Base-by-base conservation (phyloP, 2,797 vertebrate species). In the Novumbra hubbsi region DNA sequence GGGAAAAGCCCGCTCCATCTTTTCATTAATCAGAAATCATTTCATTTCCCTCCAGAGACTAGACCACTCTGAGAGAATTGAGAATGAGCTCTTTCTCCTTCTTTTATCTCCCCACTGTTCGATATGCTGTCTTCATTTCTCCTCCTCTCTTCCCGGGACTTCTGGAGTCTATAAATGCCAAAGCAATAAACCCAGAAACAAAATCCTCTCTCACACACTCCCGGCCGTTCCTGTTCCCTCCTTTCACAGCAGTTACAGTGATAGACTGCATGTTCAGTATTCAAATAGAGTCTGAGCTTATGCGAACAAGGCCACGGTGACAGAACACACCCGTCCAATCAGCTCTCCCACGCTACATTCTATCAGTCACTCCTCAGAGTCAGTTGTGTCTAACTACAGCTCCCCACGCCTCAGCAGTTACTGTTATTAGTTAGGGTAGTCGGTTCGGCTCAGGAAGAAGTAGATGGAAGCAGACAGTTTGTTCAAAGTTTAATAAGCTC, bases 21-120 rank as follows among this genome's bases (percentile, higher is more conserved):
- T 89, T 89, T 88, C 80, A 91, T 91, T 91, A 88, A 90, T 92
- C 88, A 92, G 77, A 90, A 91, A 91, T 91, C 85, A 89, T 85
- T 91, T 87, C 80, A 83, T 83, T 89, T 88, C 72, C 72, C 89
- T 85, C 84, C 14, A 34, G 85, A 86, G 89, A 80, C 74, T 30
- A 71, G 74, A 80, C 76, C 83, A 83, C 88, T 90, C 82, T 78
- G 77, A 75, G 79, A 72, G 73, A 80, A 82, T 79, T 74, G 79
- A 80, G 84, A 85, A 86, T 49, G 76, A 68, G 45, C 75, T 79
- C 78, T 78, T 83, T 76, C 77, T 70, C 21, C 21, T 68, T 14
- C 72, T 38, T 65, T 86, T 78, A 86, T 86, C 85, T 85, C 73
- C 76, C 75, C 79, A 87, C 84, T 87, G 85, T 86, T 89, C 85